These are phyloP conservation scores for Abramis brama DNA, from an alignment of 2,113 vertebrate genomes.

Conservation along the genomic window DNA sequence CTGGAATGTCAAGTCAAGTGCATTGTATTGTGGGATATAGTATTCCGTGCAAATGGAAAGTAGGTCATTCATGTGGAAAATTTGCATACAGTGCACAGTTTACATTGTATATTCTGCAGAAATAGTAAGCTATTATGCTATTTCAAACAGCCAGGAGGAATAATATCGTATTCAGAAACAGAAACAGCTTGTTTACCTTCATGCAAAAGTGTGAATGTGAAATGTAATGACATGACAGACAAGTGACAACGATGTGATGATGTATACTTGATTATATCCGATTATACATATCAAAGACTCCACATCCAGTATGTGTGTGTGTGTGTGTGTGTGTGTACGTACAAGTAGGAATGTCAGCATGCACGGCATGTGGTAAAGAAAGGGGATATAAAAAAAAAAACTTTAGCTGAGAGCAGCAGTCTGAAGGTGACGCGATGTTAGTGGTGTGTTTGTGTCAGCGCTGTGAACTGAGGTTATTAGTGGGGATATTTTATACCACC, in stretches of 20 bases:
- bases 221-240: slow-evolving; percentile 4
- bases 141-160: background rate
- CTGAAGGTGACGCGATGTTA: background rate
- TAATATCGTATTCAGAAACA: background rate
- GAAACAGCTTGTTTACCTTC: slow-evolving; percentile 17
- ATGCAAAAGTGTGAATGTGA: background rate
- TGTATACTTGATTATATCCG: slow-evolving; percentile 1
- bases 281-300: slow-evolving; percentile 8
- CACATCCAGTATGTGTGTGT: background rate
- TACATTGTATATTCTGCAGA: background rate
- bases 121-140: slow-evolving; percentile 1
- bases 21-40: background rate
- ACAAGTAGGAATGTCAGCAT: slow-evolving; percentile 61
- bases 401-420: slow-evolving; percentile 26
- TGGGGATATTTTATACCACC: slow-evolving; percentile 65
- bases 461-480: slow-evolving; percentile 53
- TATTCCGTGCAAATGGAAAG: background rate
- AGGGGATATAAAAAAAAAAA: slow-evolving; percentile 24
- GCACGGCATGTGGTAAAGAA: slow-evolving; percentile 39
- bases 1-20: background rate
- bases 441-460: background rate
- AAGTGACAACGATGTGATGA: slow-evolving; percentile 2
- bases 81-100: background rate
- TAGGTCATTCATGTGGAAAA: background rate
- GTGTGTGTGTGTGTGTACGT: background rate